phyloP scores from a whole-genome alignment of 2,888 invertebrate genomes.

The Dryadula phaetusa region DNA sequence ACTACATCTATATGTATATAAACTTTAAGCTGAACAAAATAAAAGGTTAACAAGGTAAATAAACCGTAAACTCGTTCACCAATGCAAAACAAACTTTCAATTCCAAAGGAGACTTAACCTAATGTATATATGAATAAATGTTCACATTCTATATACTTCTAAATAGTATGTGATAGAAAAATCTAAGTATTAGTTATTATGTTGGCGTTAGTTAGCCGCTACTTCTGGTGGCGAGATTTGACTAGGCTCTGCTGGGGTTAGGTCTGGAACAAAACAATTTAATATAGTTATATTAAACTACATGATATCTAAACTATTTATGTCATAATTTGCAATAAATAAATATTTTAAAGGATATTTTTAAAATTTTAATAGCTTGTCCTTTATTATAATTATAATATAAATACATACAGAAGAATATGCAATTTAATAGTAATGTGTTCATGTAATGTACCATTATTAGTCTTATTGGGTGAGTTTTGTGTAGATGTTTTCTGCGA shows the following conservation, averaged over 20 bases:
- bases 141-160: slow-evolving; percentile 77
- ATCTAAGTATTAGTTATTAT: slow-evolving; percentile 55
- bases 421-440: neutral
- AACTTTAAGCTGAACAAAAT: slow-evolving; percentile 65
- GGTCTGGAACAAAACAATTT: slow-evolving; percentile 55
- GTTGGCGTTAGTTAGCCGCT: slow-evolving; percentile 64
- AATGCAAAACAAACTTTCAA: slow-evolving; percentile 75
- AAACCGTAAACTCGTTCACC: slow-evolving; percentile 70
- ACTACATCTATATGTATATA: slow-evolving; percentile 73
- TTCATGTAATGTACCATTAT: slow-evolving; percentile 58
- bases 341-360: too few species aligned
- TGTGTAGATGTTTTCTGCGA: slow-evolving; percentile 73
- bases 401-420: neutral
- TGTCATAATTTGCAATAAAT: too few species aligned
- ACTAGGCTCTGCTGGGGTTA: slow-evolving; percentile 61
- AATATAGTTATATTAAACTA: too few species aligned
- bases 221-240: slow-evolving; percentile 59
- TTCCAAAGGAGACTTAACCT: slow-evolving; percentile 78
- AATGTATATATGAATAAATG: slow-evolving; percentile 80
- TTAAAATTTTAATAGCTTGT: too few species aligned
- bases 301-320: too few species aligned
- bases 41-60: slow-evolving; percentile 52
- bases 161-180: slow-evolving; percentile 68
- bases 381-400: neutral
- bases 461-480: slow-evolving; percentile 72